These are phyloP conservation scores for Podarcis raffonei DNA, from an alignment of 2,113 vertebrate species.

Conservation along the genomic window DNA sequence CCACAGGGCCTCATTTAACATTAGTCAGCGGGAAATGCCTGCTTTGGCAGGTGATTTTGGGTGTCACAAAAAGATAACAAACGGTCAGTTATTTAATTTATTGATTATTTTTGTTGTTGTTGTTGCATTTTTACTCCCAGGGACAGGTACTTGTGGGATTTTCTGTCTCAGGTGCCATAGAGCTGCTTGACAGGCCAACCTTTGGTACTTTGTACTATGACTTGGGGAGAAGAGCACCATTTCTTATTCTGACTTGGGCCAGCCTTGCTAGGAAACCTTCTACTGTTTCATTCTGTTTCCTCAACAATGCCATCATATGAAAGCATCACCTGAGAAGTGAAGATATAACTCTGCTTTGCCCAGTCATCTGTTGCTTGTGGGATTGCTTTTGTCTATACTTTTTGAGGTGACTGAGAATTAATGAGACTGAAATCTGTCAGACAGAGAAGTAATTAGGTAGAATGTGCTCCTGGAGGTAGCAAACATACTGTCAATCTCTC, in stretches of 20 bases:
- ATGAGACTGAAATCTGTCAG: neutral
- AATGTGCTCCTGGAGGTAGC: neutral
- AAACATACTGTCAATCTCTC: neutral
- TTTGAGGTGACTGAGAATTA: neutral
- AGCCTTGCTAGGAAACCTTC: neutral
- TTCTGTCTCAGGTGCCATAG: too few species aligned
- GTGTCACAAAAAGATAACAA: too few species aligned
- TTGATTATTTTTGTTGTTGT: too few species aligned
- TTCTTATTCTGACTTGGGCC: neutral
- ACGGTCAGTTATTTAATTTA: too few species aligned
- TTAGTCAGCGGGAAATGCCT: too few species aligned
- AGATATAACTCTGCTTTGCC: neutral
- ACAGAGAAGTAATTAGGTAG: neutral
- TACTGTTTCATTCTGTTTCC: neutral
- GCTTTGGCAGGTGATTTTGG: too few species aligned
- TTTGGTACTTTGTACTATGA: too few species aligned
- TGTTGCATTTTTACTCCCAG: too few species aligned
- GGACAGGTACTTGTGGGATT: too few species aligned
- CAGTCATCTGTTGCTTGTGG: neutral
- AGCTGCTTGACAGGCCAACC: too few species aligned
- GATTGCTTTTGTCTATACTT: constrained; percentile 15
- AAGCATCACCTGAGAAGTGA: neutral
- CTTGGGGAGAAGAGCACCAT: neutral
- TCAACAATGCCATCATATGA: neutral
- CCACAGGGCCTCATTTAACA: too few species aligned